Evolutionary conservation across 2,888 invertebrate genomes (phyloP).

Genomic region (Steromphala cineraria): DNA sequence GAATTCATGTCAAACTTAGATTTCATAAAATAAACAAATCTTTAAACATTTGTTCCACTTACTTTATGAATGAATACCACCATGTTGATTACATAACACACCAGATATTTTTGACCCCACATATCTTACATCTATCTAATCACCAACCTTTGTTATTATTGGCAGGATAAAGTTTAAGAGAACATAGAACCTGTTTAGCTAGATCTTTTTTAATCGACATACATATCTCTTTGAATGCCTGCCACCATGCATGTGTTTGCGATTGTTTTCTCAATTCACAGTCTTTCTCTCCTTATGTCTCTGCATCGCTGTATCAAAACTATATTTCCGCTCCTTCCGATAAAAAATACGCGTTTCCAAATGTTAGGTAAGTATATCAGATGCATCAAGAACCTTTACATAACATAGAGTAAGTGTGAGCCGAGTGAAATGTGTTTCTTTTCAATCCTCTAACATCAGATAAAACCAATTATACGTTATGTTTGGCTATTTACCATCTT

Average conservation of each 20-base stretch:
- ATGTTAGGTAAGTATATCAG: conserved; percentile 8
- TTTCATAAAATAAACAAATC: no score
- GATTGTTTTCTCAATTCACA: neutral
- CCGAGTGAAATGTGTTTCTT: neutral
- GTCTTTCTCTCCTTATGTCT: no score
- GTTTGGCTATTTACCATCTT: neutral
- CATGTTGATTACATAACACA: no score
- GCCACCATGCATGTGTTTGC: neutral
- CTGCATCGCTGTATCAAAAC: neutral
- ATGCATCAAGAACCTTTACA: neutral
- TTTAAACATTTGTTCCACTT: no score
- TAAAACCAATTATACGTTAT: neutral
- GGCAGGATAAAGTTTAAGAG: neutral
- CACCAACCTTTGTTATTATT: neutral
- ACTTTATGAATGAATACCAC: no score
- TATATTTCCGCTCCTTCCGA: neutral
- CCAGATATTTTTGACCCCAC: neutral
- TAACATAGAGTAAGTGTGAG: neutral
- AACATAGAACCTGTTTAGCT: neutral
- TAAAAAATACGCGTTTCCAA: neutral
- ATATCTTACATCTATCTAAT: neutral
- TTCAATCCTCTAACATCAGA: neutral
- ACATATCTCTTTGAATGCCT: neutral
- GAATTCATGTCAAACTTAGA: no score
- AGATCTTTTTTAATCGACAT: neutral